Conservation (phyloP, 2,888 invertebrate species). For the Meiosimyza platycephala region DNA sequence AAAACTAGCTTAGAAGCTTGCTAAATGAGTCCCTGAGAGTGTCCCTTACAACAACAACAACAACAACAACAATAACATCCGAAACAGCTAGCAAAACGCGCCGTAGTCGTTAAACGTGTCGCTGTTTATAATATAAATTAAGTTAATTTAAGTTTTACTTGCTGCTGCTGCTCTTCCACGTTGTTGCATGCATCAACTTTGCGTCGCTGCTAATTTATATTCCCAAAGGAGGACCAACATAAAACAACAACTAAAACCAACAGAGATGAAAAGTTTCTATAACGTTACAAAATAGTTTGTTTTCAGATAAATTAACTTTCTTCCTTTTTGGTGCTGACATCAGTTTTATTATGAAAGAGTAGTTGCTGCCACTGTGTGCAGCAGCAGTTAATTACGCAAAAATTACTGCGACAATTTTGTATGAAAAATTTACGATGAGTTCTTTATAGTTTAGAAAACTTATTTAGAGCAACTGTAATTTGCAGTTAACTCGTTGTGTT, state of each 20-base stretch:
- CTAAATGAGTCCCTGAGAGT: conserved; percentile 26
- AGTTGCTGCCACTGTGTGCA: neutral
- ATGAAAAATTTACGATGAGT: too few species aligned
- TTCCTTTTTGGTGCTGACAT: neutral
- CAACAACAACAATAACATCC: conserved; percentile 13
- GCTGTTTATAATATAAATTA: conserved; percentile 49
- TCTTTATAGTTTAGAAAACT: too few species aligned
- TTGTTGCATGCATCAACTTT: too few species aligned
- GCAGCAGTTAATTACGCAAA: conserved; percentile 28
- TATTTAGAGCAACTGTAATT: too few species aligned
- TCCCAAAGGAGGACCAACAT: neutral
- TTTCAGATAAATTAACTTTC: conserved; percentile 26
- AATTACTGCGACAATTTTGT: conserved; percentile 9
- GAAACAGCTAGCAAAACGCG: conserved; percentile 26
- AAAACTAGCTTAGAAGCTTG: conserved; percentile 16
- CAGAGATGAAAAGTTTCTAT: conserved; percentile 5
- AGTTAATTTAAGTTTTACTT: conserved; percentile 45
- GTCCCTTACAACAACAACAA: conserved; percentile 16
- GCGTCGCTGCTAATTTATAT: conserved; percentile 26
- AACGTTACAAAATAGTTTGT: conserved; percentile 19
- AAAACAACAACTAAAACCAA: conserved; percentile 1
- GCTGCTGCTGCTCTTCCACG: too few species aligned
- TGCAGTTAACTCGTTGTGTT: too few species aligned
- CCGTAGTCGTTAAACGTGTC: conserved; percentile 45
- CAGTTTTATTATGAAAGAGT: conserved; percentile 1